Evolutionary conservation across 2,797 vertebrate species (phyloP), one percentile per base, ranked within the genome.

Genomic region (Anableps anableps): DNA sequence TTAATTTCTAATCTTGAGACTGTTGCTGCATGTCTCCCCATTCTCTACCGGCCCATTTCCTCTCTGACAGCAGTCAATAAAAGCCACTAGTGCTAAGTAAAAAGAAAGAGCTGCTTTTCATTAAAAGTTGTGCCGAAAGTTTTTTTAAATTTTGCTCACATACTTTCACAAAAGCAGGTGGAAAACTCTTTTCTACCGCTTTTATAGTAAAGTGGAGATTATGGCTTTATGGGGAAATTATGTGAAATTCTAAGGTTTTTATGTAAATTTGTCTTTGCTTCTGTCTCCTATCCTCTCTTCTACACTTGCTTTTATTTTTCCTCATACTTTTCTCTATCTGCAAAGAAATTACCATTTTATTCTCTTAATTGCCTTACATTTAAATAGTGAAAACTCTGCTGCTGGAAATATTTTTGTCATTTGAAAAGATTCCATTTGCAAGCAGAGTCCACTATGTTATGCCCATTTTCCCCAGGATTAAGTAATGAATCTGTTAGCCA

Each of bases 141-240:
- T 31, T 72, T 64, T 64, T 64, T 34, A 62, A 19, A 34, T 62
- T 34, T 36, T 64, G 16, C 31, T 64, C 31, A 21, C 31, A 36
- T 60, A 60, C 5, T 29, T 17, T 29, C 58, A 31, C 23, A 43
- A n/a, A 43, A 70, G 5, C 26, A 45, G 26, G 41, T 43, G 26
- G 26, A 48, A 72, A 48, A 31, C 11, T 16, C 29, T 55, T 9
- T 50, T 83, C 53, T 68, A 31, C 48, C 29, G 79, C 26, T 0
- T 5, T 72, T 60, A 31, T 77, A 68, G 43, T 14, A 3, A 58
- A 34, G 14, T 7, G 17, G 21, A 38, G 2, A n/a, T 5, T 62
- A 55, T 75, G 68, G 21, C 9, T 34, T 75, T 62, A 3, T 72
- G 51, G 77, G 87, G 58, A 86, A 79, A 88, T 68, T 79, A 88